Percentiles rank a stretch among this genome's conserved stretches.
These are phyloP conservation scores for Solen grandis DNA, from an alignment of 1,140 invertebrate genomes.

Conservation along the genomic window DNA sequence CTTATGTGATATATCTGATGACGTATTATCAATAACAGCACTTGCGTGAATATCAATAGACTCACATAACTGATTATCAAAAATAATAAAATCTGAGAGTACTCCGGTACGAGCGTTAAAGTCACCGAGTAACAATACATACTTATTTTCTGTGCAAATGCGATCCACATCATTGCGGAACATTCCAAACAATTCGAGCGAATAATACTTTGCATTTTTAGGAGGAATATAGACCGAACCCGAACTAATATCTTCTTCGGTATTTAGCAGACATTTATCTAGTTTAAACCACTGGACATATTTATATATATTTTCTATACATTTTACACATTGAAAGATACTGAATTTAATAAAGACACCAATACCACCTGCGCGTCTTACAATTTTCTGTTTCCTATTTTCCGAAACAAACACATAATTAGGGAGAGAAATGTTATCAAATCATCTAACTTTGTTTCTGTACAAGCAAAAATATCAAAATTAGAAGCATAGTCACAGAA, in stretches of 20 bases:
- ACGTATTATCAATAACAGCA: not conserved
- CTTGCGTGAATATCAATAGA: constrained; percentile 1
- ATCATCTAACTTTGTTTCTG: constrained; percentile 25
- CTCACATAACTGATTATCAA: constrained; percentile 3
- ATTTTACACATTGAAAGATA: not conserved
- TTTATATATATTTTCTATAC: not conserved
- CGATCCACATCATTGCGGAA: not conserved
- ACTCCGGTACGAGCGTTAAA: no score
- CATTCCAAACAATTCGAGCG: not conserved
- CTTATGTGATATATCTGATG: not conserved
- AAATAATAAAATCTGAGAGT: not conserved
- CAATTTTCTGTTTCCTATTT: constrained; percentile 16
- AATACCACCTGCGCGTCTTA: not conserved
- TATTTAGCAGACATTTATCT: not conserved
- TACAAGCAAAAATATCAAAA: constrained; percentile 25
- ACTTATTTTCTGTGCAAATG: not conserved
- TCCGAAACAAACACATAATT: constrained; percentile 6
- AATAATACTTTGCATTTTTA: constrained; percentile 11
- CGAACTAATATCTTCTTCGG: not conserved
- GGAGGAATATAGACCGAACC: constrained; percentile 11
- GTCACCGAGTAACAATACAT: not conserved
- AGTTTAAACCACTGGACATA: constrained; percentile 26
- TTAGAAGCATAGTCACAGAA: constrained; percentile 7
- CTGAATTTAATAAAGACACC: constrained; percentile 17
- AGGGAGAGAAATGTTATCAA: not conserved